These are phyloP conservation scores for Trileptium ribeirensis DNA, from an alignment of 2,888 invertebrate species.

Conservation along the genomic window DNA sequence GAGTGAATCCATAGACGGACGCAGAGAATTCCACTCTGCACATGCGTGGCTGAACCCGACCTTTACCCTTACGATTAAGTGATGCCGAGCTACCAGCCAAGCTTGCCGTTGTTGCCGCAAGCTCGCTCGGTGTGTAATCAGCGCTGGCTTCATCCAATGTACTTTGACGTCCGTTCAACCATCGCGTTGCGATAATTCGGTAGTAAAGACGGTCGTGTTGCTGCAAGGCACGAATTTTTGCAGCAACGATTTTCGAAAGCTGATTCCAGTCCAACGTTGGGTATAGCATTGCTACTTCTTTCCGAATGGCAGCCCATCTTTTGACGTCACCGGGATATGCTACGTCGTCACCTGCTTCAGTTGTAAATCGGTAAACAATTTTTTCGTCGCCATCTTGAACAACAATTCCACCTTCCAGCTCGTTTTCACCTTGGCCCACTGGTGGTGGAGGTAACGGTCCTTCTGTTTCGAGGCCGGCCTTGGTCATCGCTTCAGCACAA, in stretches of 20 bases:
- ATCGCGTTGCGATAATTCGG: slow-evolving; percentile 58
- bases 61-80: not conserved
- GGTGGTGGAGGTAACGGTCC: not conserved
- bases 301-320: slow-evolving; percentile 32
- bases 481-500: not conserved
- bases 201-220: slow-evolving; percentile 60
- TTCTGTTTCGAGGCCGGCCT: not conserved
- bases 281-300: slow-evolving; percentile 36
- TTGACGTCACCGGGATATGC: not conserved
- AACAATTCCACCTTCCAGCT: not conserved
- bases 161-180: slow-evolving; percentile 4
- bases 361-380: not conserved
- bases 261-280: slow-evolving; percentile 39
- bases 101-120: not conserved
- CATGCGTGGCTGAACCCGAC: not conserved
- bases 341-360: not conserved
- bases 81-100: not conserved
- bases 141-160: not conserved
- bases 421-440: not conserved
- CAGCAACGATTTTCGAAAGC: slow-evolving; percentile 33
- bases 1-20: slow-evolving; percentile 36
- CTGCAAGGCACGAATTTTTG: slow-evolving; percentile 56
- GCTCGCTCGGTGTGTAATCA: not conserved
- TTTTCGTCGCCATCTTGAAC: not conserved
- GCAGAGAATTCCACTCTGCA: slow-evolving; percentile 41